These are phyloP conservation scores for Leptatherina wallacei DNA, from an alignment of 2,797 vertebrate genomes.

Conservation along the genomic window DNA sequence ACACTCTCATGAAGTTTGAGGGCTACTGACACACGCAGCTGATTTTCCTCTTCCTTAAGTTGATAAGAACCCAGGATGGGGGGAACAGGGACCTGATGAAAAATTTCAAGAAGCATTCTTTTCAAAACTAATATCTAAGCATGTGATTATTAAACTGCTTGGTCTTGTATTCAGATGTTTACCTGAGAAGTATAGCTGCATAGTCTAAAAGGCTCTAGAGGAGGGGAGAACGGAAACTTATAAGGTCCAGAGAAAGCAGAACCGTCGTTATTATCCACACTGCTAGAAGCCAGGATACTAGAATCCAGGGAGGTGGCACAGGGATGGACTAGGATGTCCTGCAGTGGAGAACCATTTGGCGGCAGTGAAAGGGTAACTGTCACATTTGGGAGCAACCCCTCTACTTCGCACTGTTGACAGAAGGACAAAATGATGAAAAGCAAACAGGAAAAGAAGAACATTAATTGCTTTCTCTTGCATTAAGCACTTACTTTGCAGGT, in stretches of 20 bases:
- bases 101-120: background rate
- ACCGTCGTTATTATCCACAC: constrained; percentile 85
- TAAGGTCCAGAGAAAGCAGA: constrained; percentile 93
- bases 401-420: constrained; percentile 90
- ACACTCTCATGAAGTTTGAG: constrained; percentile 97
- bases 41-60: constrained; percentile 84
- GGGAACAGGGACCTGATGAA: constrained; percentile 90
- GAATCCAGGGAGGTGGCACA: constrained; percentile 93
- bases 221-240: constrained; percentile 94
- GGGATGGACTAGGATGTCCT: constrained; percentile 93
- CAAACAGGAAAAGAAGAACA: background rate
- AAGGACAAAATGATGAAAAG: constrained; percentile 13
- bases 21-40: constrained; percentile 85
- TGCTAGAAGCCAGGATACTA: constrained; percentile 89
- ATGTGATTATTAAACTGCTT: background rate
- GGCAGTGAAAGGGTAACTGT: constrained; percentile 91
- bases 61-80: constrained; percentile 93
- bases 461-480: constrained; percentile 2
- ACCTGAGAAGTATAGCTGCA: constrained; percentile 97
- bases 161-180: background rate
- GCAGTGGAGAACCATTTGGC: constrained; percentile 92
- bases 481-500: constrained; percentile 90
- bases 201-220: constrained; percentile 89
- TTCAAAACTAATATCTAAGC: background rate
- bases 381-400: constrained; percentile 91